A percentile compares a stretch with the other conserved stretches of the same genome.
These are phyloP conservation scores for Intellagama lesueurii DNA, from an alignment of 2,797 vertebrate genomes.

Conservation along the genomic window DNA sequence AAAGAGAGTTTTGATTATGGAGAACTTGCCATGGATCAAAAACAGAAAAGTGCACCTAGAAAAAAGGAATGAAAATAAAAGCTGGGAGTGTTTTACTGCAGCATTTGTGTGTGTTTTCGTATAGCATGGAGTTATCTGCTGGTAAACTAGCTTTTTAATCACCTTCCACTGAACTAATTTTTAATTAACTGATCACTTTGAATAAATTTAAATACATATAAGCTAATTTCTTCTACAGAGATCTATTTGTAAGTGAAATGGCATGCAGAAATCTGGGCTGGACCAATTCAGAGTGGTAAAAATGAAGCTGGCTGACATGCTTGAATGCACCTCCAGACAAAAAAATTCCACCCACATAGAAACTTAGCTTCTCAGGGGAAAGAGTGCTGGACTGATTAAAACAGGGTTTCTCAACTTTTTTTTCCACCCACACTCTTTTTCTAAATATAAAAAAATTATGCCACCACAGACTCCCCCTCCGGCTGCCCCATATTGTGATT, in stretches of 20 bases:
- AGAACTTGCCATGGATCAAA: neutral
- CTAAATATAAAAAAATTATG: no score
- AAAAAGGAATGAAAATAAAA: constrained; percentile 26
- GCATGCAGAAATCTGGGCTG: neutral
- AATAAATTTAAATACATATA: neutral
- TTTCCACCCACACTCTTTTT: no score
- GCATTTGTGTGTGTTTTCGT: neutral
- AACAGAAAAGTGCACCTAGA: constrained; percentile 19
- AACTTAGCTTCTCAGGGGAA: neutral
- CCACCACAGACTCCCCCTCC: no score
- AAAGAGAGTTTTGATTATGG: constrained; percentile 24
- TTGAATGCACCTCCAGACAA: neutral
- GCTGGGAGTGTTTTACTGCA: neutral
- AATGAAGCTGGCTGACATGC: neutral
- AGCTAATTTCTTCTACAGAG: neutral
- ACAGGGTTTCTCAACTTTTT: no score
- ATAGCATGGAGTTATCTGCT: neutral
- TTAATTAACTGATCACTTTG: neutral
- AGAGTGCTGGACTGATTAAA: neutral
- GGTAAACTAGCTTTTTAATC: neutral
- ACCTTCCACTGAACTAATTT: neutral
- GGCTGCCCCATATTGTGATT: no score
- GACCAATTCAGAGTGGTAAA: neutral
- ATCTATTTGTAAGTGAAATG: neutral
- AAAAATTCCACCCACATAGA: neutral